Evolutionary conservation across 2,797 vertebrate genomes (phyloP).

Genomic region (Sebastes nivosus): DNA sequence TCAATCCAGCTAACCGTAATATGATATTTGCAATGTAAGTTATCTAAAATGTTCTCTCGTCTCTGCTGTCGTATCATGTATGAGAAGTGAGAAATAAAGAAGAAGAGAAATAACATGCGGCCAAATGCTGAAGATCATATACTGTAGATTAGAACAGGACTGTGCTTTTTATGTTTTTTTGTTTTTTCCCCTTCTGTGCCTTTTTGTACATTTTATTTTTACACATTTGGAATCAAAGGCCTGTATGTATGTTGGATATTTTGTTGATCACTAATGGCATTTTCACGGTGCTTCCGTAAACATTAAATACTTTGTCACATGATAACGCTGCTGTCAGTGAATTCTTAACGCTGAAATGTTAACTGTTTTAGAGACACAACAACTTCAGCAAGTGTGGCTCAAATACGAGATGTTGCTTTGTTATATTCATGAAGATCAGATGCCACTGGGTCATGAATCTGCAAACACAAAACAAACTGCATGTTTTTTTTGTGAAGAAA

Average conservation of each 20-base stretch:
- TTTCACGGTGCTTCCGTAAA: neutral
- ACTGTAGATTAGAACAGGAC: too few species aligned
- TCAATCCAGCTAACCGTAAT: neutral
- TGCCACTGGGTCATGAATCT: neutral
- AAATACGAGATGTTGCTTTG: neutral
- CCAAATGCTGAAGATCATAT: too few species aligned
- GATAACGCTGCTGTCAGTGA: neutral
- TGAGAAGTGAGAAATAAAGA: neutral
- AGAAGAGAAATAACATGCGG: neutral
- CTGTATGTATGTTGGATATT: too few species aligned
- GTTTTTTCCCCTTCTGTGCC: too few species aligned
- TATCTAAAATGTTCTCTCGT: neutral
- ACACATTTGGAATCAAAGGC: too few species aligned
- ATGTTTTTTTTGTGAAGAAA: neutral
- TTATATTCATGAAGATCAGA: neutral
- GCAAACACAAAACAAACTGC: neutral
- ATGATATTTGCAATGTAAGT: neutral
- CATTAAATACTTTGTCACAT: neutral
- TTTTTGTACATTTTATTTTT: too few species aligned
- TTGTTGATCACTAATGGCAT: too few species aligned
- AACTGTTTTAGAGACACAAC: neutral
- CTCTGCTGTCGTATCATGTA: neutral
- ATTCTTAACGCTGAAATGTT: neutral
- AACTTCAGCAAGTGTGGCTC: neutral
- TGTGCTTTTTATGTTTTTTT: too few species aligned